Conservation (phyloP, 2,797 vertebrate species). For the Chloroceryle inda region DNA sequence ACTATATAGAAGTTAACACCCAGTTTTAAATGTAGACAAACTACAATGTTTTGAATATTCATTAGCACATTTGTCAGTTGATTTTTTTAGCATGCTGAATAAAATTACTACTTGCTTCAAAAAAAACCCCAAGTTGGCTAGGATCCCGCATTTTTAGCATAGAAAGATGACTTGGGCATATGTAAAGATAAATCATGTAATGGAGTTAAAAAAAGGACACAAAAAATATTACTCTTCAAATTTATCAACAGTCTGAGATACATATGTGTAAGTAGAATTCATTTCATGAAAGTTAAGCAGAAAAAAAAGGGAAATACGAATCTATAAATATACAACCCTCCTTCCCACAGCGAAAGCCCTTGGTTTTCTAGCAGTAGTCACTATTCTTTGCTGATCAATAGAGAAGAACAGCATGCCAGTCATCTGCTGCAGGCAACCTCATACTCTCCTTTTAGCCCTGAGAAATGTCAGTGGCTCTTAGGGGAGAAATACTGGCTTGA, state of each 20-base stretch:
- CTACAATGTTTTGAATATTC: neutral
- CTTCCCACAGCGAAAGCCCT: neutral
- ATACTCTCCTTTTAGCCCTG: neutral
- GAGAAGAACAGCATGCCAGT: neutral
- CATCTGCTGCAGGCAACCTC: neutral
- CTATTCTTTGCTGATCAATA: neutral
- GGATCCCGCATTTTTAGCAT: neutral
- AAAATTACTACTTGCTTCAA: neutral
- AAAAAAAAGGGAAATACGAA: neutral
- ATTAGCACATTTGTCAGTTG: slow-evolving; percentile 2
- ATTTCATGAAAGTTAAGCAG: neutral
- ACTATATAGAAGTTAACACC: neutral
- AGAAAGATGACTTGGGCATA: neutral
- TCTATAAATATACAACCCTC: neutral
- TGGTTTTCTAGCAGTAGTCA: neutral
- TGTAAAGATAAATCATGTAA: slow-evolving; percentile 25
- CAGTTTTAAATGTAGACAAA: neutral
- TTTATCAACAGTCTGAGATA: neutral
- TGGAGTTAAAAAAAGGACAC: slow-evolving; percentile 27
- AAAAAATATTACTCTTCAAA: neutral
- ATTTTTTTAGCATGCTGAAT: neutral
- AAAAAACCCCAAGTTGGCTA: neutral
- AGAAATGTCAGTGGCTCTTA: neutral
- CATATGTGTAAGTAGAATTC: neutral
- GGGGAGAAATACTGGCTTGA: neutral